phyloP scores from a whole-genome alignment of 2,888 invertebrate genomes.

The Hylaea fasciaria region DNA sequence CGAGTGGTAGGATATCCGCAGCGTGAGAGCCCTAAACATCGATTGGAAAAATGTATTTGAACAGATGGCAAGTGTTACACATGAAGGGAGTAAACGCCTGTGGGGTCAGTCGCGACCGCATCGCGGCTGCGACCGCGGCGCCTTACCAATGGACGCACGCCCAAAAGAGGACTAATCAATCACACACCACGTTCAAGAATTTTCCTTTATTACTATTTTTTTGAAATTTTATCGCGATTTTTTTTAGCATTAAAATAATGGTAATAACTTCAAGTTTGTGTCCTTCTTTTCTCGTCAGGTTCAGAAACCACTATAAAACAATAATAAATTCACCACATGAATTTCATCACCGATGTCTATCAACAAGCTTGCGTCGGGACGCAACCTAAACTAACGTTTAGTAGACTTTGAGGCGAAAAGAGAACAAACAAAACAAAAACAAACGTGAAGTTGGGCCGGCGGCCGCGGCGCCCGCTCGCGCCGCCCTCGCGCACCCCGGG shows the following conservation, averaged over 20 bases:
- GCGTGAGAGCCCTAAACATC: constrained; percentile 14
- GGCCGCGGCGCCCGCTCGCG: constrained; percentile 49
- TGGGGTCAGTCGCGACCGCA: constrained; percentile 34
- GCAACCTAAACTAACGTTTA: constrained; percentile 66
- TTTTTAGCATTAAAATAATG: constrained; percentile 83
- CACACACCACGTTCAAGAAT: constrained; percentile 82
- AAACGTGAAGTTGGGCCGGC: constrained; percentile 73
- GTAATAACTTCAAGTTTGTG: constrained; percentile 81
- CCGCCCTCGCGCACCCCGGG: constrained; percentile 39
- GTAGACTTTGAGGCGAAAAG: constrained; percentile 77
- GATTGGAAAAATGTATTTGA: constrained; percentile 54
- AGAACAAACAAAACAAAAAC: constrained; percentile 81
- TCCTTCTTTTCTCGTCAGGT: constrained; percentile 73
- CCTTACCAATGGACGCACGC: constrained; percentile 44
- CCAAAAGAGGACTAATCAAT: constrained; percentile 74
- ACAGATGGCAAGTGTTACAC: constrained; percentile 79
- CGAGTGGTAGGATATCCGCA: constrained; percentile 22
- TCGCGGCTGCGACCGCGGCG: constrained; percentile 36
- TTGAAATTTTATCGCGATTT: constrained; percentile 69
- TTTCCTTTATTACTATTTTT: constrained; percentile 82
- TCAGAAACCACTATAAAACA: constrained; percentile 61
- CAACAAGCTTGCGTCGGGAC: constrained; percentile 64
- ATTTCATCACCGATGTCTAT: constrained; percentile 64
- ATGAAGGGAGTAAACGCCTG: constrained; percentile 58
- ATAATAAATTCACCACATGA: constrained; percentile 62